Evolutionary conservation across 2,113 vertebrate genomes (phyloP).

Genomic region (Oreochromis spilurus): DNA sequence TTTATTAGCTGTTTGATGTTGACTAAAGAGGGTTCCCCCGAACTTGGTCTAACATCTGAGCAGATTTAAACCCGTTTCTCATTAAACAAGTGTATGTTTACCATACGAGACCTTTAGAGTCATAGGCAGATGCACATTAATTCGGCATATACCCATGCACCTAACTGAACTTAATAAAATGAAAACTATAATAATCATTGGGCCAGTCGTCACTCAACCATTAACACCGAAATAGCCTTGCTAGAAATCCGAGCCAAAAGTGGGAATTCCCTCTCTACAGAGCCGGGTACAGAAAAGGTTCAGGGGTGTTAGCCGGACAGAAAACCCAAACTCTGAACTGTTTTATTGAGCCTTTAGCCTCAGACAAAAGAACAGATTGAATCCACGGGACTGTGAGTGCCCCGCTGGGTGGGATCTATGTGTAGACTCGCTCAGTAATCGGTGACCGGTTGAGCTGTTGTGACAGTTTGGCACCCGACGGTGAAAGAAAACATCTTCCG

Average conservation of each 20-base stretch:
- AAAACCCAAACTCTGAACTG: not conserved
- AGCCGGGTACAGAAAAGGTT: not conserved
- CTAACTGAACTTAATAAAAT: not conserved
- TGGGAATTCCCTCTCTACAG: not conserved
- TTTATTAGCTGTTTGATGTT: not conserved
- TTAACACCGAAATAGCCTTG: not conserved
- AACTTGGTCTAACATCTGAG: not conserved
- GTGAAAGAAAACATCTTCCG: not conserved
- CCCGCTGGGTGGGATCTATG: not conserved
- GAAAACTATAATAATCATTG: not conserved
- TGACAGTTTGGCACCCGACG: conserved; percentile 28
- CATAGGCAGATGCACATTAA: not conserved
- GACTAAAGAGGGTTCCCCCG: not conserved
- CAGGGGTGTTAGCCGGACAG: fast-evolving
- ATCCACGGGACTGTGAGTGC: not conserved
- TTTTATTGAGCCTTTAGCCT: not conserved
- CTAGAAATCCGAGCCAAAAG: not conserved
- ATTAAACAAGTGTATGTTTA: not conserved
- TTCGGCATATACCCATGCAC: not conserved
- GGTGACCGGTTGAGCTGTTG: conserved; percentile 5
- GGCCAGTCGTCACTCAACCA: not conserved
- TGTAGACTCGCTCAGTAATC: conserved; percentile 12
- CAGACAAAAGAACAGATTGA: fast-evolving
- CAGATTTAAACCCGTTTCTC: not conserved
- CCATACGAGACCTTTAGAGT: not conserved